Conservation (phyloP, 2,888 invertebrate species). For the Drosophila bunnanda region DNA sequence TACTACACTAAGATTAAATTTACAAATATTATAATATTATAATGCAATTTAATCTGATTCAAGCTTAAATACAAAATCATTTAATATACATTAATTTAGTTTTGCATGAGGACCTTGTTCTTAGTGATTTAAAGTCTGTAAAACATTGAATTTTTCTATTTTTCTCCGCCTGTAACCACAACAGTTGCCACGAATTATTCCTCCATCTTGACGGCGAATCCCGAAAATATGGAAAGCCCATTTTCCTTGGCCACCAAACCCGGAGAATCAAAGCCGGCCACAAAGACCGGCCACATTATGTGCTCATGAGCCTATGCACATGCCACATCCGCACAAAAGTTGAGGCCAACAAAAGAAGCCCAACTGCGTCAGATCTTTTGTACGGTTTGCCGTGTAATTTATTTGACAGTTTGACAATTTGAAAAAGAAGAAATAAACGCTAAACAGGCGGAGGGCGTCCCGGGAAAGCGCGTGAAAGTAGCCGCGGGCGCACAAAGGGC, state of each 20-base stretch:
- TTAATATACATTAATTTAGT: no score
- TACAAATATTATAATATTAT: no score
- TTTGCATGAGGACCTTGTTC: no score
- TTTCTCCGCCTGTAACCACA: background rate
- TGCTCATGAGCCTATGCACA: conserved; percentile 29
- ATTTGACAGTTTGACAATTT: conserved; percentile 79
- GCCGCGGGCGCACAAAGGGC: conserved; percentile 61
- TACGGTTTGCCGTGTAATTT: conserved; percentile 65
- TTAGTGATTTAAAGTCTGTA: background rate
- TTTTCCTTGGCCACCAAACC: conserved; percentile 11
- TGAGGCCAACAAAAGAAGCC: conserved; percentile 42
- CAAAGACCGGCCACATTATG: conserved; percentile 46
- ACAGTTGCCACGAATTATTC: conserved; percentile 10
- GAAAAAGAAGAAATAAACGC: conserved; percentile 37
- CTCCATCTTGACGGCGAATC: background rate
- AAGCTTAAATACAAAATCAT: no score
- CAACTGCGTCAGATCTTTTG: conserved; percentile 63
- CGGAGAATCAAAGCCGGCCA: conserved; percentile 45
- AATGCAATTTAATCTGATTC: no score
- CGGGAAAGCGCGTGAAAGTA: conserved; percentile 60
- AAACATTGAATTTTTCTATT: no score
- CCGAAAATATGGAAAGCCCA: conserved; percentile 26
- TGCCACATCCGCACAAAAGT: conserved; percentile 43
- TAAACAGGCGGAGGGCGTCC: conserved; percentile 22
- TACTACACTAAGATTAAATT: background rate